Percentiles rank a stretch among this genome's conserved stretches.
Conservation (phyloP, 1,140 invertebrate genomes). For the Semibalanus balanoides region DNA sequence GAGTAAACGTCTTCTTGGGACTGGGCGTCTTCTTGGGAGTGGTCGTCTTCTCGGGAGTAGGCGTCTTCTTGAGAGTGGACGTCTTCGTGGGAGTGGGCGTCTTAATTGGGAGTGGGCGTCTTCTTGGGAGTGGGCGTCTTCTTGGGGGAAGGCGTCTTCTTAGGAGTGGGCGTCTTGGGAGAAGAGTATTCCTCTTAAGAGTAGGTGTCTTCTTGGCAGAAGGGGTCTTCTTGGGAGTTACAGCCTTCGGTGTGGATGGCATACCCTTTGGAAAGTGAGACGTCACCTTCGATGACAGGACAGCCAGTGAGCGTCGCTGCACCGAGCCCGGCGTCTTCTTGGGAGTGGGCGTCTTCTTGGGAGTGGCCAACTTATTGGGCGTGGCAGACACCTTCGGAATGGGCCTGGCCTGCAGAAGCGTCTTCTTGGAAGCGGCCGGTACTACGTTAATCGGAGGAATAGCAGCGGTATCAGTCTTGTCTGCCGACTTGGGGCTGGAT, state of each 20-base stretch:
- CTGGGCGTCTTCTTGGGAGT: not conserved
- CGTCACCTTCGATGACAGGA: no score
- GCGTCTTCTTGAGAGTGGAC: no score
- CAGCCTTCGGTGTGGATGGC: not conserved
- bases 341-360: not conserved
- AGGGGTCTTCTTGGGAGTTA: no score
- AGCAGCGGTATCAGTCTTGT: no score
- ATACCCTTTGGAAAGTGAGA: no score
- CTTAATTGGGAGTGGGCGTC: not conserved
- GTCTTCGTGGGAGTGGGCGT: not conserved
- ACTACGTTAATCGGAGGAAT: no score
- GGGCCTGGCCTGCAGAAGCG: no score
- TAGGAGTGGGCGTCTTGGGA: not conserved
- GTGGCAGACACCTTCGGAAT: not conserved
- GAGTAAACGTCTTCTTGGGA: not conserved
- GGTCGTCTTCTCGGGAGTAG: not conserved
- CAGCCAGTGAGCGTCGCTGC: no score
- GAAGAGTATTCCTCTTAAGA: no score
- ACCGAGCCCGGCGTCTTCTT: no score
- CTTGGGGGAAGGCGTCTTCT: not conserved
- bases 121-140: not conserved
- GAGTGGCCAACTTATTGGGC: not conserved
- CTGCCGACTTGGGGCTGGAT: not conserved
- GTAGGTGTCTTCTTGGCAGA: constrained; percentile 4
- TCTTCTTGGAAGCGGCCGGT: no score